Percentiles rank a stretch among this genome's conserved stretches.
Evolutionary conservation across 1,140 invertebrate species (phyloP).

Genomic region (Holotrichia oblita): DNA sequence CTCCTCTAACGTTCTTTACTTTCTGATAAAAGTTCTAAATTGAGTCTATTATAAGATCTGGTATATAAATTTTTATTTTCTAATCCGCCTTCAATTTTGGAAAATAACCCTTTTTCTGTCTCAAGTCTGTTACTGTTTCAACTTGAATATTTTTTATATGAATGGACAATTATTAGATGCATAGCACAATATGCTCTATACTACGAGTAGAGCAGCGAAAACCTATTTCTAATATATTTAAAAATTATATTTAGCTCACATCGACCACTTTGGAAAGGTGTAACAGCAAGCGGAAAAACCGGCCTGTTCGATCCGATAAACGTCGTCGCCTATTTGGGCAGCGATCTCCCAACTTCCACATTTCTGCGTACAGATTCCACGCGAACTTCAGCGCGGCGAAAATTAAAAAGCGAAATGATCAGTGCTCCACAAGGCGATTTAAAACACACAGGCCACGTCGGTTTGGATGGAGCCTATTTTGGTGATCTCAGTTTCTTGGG

Average conservation of each 20-base stretch:
- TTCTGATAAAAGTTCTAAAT: too few relatives aligned
- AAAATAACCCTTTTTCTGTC: too few relatives aligned
- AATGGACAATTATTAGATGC: too few relatives aligned
- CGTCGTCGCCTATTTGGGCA: constrained; percentile 86
- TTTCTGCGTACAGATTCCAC: constrained; percentile 64
- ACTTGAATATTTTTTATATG: too few relatives aligned
- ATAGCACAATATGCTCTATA: too few relatives aligned
- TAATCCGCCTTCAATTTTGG: too few relatives aligned
- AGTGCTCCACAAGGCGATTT: constrained; percentile 96
- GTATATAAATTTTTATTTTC: too few relatives aligned
- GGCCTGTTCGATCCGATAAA: constrained; percentile 91
- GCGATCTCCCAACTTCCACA: constrained; percentile 72
- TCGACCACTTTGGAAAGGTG: constrained; percentile 83
- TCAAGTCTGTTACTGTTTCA: too few relatives aligned
- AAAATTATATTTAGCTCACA: constrained; percentile 51
- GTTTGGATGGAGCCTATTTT: constrained; percentile 95
- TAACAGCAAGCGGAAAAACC: constrained; percentile 83
- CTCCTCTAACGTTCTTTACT: too few relatives aligned
- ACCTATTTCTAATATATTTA: neutral
- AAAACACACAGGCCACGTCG: constrained; percentile 95
- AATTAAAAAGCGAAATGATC: constrained; percentile 92
- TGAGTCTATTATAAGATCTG: too few relatives aligned
- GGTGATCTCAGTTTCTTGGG: constrained; percentile 91
- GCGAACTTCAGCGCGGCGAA: constrained; percentile 71
- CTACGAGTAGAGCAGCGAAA: too few relatives aligned